Conservation (phyloP, 1,140 invertebrate species). For the Drosophila rhopaloa region DNA sequence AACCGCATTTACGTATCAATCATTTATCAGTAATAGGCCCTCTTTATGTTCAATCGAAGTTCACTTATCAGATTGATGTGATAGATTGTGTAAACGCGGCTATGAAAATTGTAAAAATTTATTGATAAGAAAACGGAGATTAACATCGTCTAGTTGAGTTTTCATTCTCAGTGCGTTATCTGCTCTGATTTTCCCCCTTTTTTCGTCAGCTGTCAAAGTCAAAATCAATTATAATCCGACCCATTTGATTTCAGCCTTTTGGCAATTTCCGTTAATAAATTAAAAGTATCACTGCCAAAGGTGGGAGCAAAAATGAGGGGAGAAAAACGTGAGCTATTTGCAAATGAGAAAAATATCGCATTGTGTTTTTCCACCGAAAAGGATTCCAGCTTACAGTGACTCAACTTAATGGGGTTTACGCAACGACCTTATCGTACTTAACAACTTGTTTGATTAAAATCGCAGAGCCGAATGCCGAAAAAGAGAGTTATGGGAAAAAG, state of each 20-base stretch:
- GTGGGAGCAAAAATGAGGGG: background rate
- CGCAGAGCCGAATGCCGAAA: constrained; percentile 10
- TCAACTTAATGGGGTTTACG: constrained; percentile 26
- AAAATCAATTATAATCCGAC: constrained; percentile 52
- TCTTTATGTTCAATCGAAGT: constrained; percentile 2
- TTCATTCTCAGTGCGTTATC: background rate
- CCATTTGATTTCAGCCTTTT: constrained; percentile 38
- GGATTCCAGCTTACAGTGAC: constrained; percentile 2
- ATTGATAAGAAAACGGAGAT: constrained; percentile 19
- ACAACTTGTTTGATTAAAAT: constrained; percentile 61
- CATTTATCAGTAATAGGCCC: constrained; percentile 13
- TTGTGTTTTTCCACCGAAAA: constrained; percentile 1
- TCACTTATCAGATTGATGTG: constrained; percentile 13
- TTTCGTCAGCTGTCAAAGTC: constrained; percentile 34
- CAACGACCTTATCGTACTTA: constrained; percentile 43
- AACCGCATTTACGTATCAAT: constrained; percentile 6
- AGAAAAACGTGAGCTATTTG: constrained; percentile 38
- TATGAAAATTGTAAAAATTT: background rate
- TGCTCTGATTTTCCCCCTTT: constrained; percentile 1
- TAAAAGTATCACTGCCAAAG: constrained; percentile 15
- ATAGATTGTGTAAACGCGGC: constrained; percentile 6
- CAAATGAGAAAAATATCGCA: constrained; percentile 28
- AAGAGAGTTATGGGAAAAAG: constrained; percentile 10
- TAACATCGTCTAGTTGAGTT: background rate
- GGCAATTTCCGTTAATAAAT: constrained; percentile 56